These are phyloP conservation scores for Cistogaster globosa DNA, from an alignment of 2,888 invertebrate species.

Conservation along the genomic window DNA sequence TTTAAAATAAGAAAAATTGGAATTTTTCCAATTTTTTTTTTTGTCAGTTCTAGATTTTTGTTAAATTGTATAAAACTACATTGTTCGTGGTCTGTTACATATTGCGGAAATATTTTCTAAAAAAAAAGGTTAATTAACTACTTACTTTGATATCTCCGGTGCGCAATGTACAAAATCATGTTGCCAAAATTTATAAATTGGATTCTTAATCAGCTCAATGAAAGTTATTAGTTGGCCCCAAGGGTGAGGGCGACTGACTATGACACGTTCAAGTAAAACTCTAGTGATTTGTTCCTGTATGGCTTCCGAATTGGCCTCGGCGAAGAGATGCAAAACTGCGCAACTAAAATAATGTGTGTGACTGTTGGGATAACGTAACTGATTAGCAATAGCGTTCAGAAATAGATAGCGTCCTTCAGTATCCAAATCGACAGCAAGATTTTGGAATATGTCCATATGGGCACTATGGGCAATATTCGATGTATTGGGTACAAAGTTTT, in stretches of 20 bases:
- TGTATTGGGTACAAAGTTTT: conserved; percentile 96
- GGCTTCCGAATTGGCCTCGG: conserved; percentile 97
- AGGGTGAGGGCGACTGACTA: conserved; percentile 99
- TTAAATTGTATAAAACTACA: too few species aligned
- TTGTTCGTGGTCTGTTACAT: too few species aligned
- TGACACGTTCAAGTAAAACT: conserved; percentile 97
- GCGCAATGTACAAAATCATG: conserved; percentile 99
- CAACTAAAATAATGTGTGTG: conserved; percentile 99
- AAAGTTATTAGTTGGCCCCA: conserved; percentile 99
- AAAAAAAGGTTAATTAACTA: conserved; percentile 73
- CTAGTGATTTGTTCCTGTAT: conserved; percentile 99
- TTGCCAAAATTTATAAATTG: conserved; percentile 98
- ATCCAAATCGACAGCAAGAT: conserved; percentile 98
- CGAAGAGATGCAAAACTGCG: conserved; percentile 97
- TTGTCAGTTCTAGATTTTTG: too few species aligned
- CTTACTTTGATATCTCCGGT: conserved; percentile 99
- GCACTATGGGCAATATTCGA: conserved; percentile 99
- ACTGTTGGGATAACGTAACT: conserved; percentile 98
- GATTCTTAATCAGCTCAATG: conserved; percentile 99
- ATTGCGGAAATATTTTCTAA: too few species aligned
- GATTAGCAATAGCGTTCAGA: conserved; percentile 99
- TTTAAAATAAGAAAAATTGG: too few species aligned
- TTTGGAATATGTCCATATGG: conserved; percentile 99
- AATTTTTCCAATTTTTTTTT: too few species aligned
- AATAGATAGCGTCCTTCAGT: conserved; percentile 98